Evolutionary conservation across 2,888 invertebrate genomes (phyloP), one percentile per base, ranked within the genome.

Genomic region (Sceliomorpha sp.): DNA sequence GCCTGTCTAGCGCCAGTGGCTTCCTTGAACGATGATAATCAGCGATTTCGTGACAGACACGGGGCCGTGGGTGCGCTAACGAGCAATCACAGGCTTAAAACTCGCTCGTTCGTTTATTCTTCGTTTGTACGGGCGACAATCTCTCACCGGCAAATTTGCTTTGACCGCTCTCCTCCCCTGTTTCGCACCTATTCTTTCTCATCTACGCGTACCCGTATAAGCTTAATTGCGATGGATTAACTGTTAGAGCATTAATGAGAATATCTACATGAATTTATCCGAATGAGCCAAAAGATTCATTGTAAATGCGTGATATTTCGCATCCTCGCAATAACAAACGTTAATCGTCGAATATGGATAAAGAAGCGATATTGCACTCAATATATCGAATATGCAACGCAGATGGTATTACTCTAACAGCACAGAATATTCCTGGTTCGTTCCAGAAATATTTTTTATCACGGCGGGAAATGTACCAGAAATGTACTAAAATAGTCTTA

Each of bases 41-140:
- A 88, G 86, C 77, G 86, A 88, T 88, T 88, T 88, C 87, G 88
- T 87, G 88, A 88, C 88, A 86, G 88, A 88, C 88, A 88, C 88
- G 88, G 88, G 87, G 88, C 87, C 88, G 88, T 88, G 82, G 81
- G 80, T 76, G 82, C 82, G 82, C 86, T 88, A 88, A 88, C 87
- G 88, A 88, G 88, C 88, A 88, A 88, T 87, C 87, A 81, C 81
- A 77, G 78, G 71, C 75, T 73, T 66, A 73, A 75, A 75, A 75
- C 76, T 78, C 74, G 75, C 67, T 72, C 75, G 68, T 74, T 78
- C 73, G 72, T 63, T 71, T 71, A 77, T 75, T 78, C 78, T 62
- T 66, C 62, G 70, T 62, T 66, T 62, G 77, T 81, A 80, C 75
- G 77, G 79, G 78, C 81, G 84, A 84, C 84, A 84, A 79, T 82